Evolutionary conservation across 1,140 invertebrate species (phyloP), one percentile per base, ranked within the genome.

Genomic region (Zaprionus taronus): DNA sequence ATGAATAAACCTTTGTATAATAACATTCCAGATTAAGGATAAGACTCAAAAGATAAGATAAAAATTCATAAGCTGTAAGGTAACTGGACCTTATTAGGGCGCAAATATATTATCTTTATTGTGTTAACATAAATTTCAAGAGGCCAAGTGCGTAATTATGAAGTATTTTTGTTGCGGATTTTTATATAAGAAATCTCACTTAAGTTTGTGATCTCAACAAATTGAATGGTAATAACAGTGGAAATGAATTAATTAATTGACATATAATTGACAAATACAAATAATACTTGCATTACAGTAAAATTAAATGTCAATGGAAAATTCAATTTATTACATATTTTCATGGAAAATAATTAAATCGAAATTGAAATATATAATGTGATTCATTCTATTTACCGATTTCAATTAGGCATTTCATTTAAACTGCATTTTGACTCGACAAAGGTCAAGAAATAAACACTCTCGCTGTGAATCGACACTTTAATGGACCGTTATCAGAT

Each of bases 401-500:
- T 56, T 26, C 9, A 56, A 31, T 28, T 17, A 24, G 11, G 47
- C 2, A 51, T 51, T 51, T 51, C 11, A 51, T 22, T 22, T 14
- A 51, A 51, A 51, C 12, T 51, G 11, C 20, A 24, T 51, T 49
- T 51, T 20, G 47, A 20, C 47, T 51, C 20, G 20, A 22, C 47
- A 49, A 49, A 49, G 47, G 2, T 9, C 20, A 20, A 12, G 17
- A 49, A 51, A 51, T 5, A 12, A 51, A 51, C 20, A 22, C 20
- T 51, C 24, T 51, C 20, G 47, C 41, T 47, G n/a, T 15, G 38
- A n/a, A 41, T 41, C 38, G 38, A 41, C 38, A 41, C 15, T n/a
- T 41, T 41, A 41, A 41, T 41, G 15, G 38, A 17, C 20, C 11
- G 47, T 51, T 51, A 51, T 51, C 47, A 14, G 47, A 51, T 51